Evolutionary conservation across 2,888 invertebrate genomes (phyloP), one percentile per base, ranked within the genome.

Genomic region (Drosophila neotestacea): DNA sequence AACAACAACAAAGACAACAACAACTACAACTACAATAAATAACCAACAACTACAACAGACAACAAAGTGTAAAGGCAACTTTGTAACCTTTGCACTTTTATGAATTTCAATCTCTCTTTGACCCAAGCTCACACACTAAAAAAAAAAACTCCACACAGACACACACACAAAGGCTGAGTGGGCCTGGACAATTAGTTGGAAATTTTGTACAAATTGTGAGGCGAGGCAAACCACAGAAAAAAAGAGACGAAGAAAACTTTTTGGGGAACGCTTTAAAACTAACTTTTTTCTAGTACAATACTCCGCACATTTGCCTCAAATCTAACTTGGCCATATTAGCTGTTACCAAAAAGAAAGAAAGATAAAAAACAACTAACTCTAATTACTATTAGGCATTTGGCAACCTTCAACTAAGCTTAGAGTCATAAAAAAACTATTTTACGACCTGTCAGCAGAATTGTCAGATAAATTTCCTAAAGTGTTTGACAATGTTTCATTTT

Each of bases 21-120:
- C 60, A 11, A 38, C 28, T 30, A 32, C 28, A 46, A 41, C 56
- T 16, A 54, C 27, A 50, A 32, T 58, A 42, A 36, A 30, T 48
- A 39, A 13, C 30, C 27, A 38, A 30, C 27, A 22, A 22, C 13
- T 11, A 32, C n/a, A 46, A 39, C 46, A 39, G n/a, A 50, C 48
- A 65, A 65, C 63, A 64, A 60, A 63, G 44, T 73, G 68, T 48
- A 68, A 80, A 65, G 60, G 59, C 62, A 80, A 83, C 81, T 86
- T 81, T 82, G 77, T 83, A 82, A 83, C 84, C 81, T 82, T 77
- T 77, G 86, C 86, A 83, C 81, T 86, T 82, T 82, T 80, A 70
- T 71, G 75, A 73, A 78, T 86, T 84, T 77, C 79, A 77, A 80
- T 76, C 76, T 76, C 77, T 54, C 42, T 71, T 77, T 72, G 79